These are phyloP conservation scores for Malurus splendens DNA, from an alignment of 2,797 vertebrate genomes.

Conservation along the genomic window DNA sequence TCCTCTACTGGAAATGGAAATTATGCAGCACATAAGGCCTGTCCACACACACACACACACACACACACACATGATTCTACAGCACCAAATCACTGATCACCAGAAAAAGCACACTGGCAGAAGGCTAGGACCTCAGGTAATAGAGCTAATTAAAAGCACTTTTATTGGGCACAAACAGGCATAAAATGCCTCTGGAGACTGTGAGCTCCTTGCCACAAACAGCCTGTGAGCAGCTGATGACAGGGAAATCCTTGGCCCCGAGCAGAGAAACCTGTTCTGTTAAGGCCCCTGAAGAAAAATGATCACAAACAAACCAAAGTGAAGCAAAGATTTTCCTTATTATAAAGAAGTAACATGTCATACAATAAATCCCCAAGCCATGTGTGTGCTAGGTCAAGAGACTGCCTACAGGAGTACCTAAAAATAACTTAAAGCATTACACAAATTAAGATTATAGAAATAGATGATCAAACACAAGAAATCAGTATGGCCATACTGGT, in stretches of 20 bases:
- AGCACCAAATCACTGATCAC: not conserved
- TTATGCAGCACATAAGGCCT: not conserved
- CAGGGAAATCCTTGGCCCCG: not conserved
- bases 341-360: not conserved
- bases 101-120: not conserved
- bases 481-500: not conserved
- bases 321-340: not conserved
- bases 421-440: slow-evolving; percentile 24
- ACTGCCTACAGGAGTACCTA: not conserved
- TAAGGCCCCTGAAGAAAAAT: slow-evolving; percentile 2
- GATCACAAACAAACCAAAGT: not conserved
- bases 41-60: not conserved
- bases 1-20: not conserved
- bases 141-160: not conserved
- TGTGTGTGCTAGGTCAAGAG: not conserved
- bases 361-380: not conserved
- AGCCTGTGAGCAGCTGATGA: not conserved
- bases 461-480: not conserved
- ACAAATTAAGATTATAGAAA: not conserved
- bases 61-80: not conserved
- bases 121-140: not conserved
- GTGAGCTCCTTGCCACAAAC: not conserved
- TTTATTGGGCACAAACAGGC: not conserved
- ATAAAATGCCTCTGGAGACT: not conserved
- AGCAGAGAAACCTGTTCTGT: not conserved